These are phyloP conservation scores for Stegostoma tigrinum DNA, from an alignment of 2,113 vertebrate genomes.

Conservation along the genomic window DNA sequence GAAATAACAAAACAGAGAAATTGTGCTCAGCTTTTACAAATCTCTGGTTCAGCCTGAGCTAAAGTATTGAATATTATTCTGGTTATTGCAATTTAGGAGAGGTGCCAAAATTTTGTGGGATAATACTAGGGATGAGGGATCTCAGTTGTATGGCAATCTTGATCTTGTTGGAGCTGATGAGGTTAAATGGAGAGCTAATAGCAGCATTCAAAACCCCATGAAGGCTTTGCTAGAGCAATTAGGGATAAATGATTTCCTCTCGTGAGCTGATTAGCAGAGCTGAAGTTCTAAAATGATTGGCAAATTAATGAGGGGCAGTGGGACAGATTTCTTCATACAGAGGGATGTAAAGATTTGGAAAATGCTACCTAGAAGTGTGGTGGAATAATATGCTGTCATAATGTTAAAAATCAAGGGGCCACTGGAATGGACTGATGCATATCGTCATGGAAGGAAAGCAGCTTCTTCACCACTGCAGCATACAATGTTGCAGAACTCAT, in stretches of 20 bases:
- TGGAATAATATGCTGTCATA: not conserved
- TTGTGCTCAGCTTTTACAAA: not conserved
- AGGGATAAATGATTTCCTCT: not conserved
- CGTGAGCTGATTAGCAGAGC: not conserved
- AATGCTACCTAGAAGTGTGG: not conserved
- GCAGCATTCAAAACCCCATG: too few relatives aligned
- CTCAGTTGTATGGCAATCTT: too few relatives aligned
- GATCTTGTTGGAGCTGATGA: too few relatives aligned
- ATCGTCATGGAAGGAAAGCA: not conserved
- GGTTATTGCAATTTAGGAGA: too few relatives aligned
- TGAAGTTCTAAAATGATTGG: not conserved
- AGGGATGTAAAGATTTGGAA: not conserved
- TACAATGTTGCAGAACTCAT: not conserved
- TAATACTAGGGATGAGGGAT: too few relatives aligned
- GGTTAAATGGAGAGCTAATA: not conserved
- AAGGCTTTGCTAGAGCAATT: not conserved
- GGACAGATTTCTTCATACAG: not conserved
- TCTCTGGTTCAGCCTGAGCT: too few relatives aligned
- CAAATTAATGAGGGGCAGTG: not conserved
- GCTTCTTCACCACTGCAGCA: not conserved
- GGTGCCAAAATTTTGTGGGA: too few relatives aligned
- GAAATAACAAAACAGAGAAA: not conserved
- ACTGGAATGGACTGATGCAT: not conserved
- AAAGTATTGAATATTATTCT: too few relatives aligned
- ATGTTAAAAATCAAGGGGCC: not conserved